Evolutionary conservation across 2,113 vertebrate species (phyloP), one percentile per base, ranked within the genome.

Genomic region (Mirounga angustirostris): DNA sequence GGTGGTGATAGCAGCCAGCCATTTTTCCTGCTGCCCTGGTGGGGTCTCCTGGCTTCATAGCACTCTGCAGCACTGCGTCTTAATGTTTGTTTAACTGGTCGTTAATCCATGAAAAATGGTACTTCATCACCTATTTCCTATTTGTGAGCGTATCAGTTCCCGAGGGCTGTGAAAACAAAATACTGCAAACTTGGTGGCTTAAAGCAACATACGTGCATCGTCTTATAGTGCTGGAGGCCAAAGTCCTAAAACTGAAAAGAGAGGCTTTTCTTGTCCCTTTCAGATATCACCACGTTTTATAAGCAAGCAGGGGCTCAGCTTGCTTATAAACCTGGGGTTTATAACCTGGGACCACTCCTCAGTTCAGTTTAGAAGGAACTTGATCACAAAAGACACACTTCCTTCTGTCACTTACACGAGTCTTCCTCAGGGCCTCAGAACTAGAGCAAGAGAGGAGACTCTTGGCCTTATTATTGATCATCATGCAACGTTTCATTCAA

Each of bases 141-240:
- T 33, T 7, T 28, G 18, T 2, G 28, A 18, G 54, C 1, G 1
- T 24, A 0, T 28, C 2, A 0, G 14, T 54, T 11, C 79, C 54
- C 40, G 21, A 0, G 7, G 15, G 59, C 78, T 58, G 58, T 30
- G 7, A 6, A 12, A 9, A 58, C 15, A 54, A 18, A 16, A 30
- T 0, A 5, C 15, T 36, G 1, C 19, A 30, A 24, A 43, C 15
- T 0, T 8, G 4, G 69, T 4, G 71, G 52, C 54, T 28, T 18
- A 9, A 4, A n/a, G 43, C 43, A 6, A 4, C 26, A 5, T 52
- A 18, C 7, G 0, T 1, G 0, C 79, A 0, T 40, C 0, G 11
- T 28, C 58, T 28, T 15, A 1, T 19, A 2, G 0, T 21, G n/a
- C 58, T 81, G 85, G 50, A 43, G 59, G 28, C 8, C 0, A 30